These are phyloP conservation scores for Auanema sp. DNA, from an alignment of 2,888 invertebrate species.

Conservation along the genomic window DNA sequence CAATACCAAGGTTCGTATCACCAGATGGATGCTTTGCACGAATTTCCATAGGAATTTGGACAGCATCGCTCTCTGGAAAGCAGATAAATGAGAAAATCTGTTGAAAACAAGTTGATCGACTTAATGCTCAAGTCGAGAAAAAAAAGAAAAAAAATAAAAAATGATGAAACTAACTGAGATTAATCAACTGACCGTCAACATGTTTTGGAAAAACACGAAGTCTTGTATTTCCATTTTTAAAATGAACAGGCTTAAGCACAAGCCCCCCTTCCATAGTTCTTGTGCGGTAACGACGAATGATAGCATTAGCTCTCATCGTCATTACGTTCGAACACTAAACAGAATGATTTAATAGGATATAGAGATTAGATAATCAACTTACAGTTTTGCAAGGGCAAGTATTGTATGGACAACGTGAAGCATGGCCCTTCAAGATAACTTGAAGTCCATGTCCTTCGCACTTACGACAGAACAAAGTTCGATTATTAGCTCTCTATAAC, in stretches of 20 bases:
- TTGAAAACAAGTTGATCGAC: background rate
- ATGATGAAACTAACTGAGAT: constrained; percentile 11
- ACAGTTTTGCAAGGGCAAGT: constrained; percentile 63
- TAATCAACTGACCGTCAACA: constrained; percentile 50
- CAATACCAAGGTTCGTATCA: constrained; percentile 1
- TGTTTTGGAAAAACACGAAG: constrained; percentile 63
- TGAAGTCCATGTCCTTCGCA: constrained; percentile 59
- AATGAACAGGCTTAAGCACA: constrained; percentile 62
- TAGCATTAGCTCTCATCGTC: constrained; percentile 63
- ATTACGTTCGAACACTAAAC: constrained; percentile 61
- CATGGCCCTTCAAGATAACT: constrained; percentile 63
- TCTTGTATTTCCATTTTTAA: constrained; percentile 62
- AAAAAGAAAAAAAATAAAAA: constrained; percentile 1
- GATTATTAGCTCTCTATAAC: constrained; percentile 19
- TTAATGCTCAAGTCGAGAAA: background rate
- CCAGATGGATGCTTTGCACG: constrained; percentile 20
- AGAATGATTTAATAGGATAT: constrained; percentile 1
- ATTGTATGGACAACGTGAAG: constrained; percentile 60
- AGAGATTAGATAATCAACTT: constrained; percentile 2
- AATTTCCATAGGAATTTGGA: constrained; percentile 24
- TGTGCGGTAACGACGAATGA: constrained; percentile 61
- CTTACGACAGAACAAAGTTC: constrained; percentile 57
- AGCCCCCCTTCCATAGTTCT: constrained; percentile 60
- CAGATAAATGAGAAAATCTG: too few relatives aligned
- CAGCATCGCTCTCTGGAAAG: constrained; percentile 18